Percentiles rank a stretch among this genome's conserved stretches.
Conservation (phyloP, 2,888 invertebrate species). For the Microctonus hyperodae region DNA sequence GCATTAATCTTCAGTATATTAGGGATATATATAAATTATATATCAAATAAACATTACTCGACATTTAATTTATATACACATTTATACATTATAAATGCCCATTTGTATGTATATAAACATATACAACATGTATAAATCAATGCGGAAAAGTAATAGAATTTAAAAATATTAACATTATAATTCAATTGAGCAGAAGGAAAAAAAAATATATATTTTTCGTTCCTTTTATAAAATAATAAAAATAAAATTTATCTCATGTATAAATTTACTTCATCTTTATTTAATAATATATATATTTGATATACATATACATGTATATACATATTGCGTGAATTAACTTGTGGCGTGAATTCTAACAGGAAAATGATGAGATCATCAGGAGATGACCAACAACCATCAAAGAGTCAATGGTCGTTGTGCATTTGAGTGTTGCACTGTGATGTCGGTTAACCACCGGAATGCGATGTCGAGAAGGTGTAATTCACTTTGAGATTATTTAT, state of each 20-base stretch:
- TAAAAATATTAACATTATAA: too few species aligned
- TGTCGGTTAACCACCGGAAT: slow-evolving; percentile 41
- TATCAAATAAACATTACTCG: background rate
- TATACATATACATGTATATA: background rate
- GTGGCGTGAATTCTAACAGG: slow-evolving; percentile 1
- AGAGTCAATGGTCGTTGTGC: background rate
- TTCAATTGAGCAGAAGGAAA: too few species aligned
- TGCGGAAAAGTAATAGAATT: background rate
- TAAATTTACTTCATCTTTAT: background rate
- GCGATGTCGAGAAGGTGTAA: slow-evolving; percentile 32
- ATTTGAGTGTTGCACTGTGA: slow-evolving; percentile 5
- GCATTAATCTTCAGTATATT: slow-evolving; percentile 28
- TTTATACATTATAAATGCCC: background rate
- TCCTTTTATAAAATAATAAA: background rate
- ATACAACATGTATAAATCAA: background rate
- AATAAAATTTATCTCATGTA: background rate
- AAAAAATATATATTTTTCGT: background rate
- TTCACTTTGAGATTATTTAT: slow-evolving; percentile 12
- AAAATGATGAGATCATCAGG: background rate
- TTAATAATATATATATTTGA: background rate
- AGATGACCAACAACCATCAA: background rate
- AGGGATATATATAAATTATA: background rate
- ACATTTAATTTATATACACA: background rate
- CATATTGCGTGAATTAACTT: background rate
- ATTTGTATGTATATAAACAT: too few species aligned